Evolutionary conservation across 2,113 vertebrate genomes (phyloP).

Genomic region (Monopterus albus): DNA sequence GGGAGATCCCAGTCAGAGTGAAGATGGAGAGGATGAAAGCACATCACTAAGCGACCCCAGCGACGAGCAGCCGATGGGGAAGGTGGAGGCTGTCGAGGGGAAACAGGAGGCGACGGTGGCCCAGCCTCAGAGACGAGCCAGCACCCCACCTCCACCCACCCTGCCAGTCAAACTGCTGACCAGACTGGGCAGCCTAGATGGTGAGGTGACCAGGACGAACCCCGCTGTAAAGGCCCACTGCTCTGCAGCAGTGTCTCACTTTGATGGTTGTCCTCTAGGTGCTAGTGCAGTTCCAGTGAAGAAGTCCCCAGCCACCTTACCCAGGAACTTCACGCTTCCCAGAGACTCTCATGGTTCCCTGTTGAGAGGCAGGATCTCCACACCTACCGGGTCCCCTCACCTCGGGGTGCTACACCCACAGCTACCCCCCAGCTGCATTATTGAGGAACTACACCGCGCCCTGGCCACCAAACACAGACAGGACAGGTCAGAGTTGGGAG

Average conservation of each 20-base stretch:
- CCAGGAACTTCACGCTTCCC: slow-evolving; percentile 85
- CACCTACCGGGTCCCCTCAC: slow-evolving; percentile 92
- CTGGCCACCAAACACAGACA: slow-evolving; percentile 96
- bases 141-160: slow-evolving; percentile 74
- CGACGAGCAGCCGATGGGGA: slow-evolving; percentile 38
- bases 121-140: slow-evolving; percentile 65
- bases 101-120: slow-evolving; percentile 51
- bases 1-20: slow-evolving; percentile 64
- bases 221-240: accelerated
- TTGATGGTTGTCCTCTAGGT: slow-evolving; percentile 44
- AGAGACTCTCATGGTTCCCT: slow-evolving; percentile 83
- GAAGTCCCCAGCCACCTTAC: slow-evolving; percentile 84
- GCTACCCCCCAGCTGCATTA: slow-evolving; percentile 94
- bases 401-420: slow-evolving; percentile 86
- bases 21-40: slow-evolving; percentile 64
- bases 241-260: neutral
- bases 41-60: slow-evolving; percentile 36
- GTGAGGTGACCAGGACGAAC: slow-evolving; percentile 58
- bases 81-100: slow-evolving; percentile 42
- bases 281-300: slow-evolving; percentile 79
- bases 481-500: slow-evolving; percentile 85
- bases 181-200: slow-evolving; percentile 81
- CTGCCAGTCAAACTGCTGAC: slow-evolving; percentile 78
- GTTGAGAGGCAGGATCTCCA: slow-evolving; percentile 86
- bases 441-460: slow-evolving; percentile 95